These are phyloP conservation scores for Neotoma lepida DNA, from an alignment of 2,113 vertebrate species.

Conservation along the genomic window DNA sequence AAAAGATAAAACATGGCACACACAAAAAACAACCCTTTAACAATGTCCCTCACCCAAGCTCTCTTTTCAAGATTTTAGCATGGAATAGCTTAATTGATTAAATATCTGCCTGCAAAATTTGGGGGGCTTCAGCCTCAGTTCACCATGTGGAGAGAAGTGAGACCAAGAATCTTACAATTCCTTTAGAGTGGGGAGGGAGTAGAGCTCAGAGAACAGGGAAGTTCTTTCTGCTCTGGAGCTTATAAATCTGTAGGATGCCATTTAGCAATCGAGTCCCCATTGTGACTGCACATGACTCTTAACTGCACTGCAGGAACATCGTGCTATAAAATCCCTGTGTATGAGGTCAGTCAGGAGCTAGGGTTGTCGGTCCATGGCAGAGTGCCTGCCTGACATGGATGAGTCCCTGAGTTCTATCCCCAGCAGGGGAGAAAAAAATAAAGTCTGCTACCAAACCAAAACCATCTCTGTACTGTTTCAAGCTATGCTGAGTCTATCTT, in stretches of 20 bases:
- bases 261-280: slow-evolving; percentile 19
- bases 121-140: slow-evolving; percentile 2
- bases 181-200: neutral
- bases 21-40: slow-evolving; percentile 24
- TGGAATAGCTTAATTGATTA: neutral
- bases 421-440: neutral
- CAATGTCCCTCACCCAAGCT: neutral
- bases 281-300: neutral
- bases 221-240: neutral
- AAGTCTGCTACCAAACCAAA: neutral
- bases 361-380: too few species aligned
- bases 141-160: slow-evolving; percentile 21
- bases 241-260: neutral
- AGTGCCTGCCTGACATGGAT: neutral
- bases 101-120: neutral
- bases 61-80: neutral
- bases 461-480: neutral
- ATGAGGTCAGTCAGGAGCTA: neutral
- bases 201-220: neutral
- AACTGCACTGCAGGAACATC: neutral
- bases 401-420: too few species aligned
- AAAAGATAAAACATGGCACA: slow-evolving; percentile 26
- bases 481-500: neutral
- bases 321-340: neutral
- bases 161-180: slow-evolving; percentile 10